Conservation (phyloP, 2,797 vertebrate species). For the Perodicticus potto region DNA sequence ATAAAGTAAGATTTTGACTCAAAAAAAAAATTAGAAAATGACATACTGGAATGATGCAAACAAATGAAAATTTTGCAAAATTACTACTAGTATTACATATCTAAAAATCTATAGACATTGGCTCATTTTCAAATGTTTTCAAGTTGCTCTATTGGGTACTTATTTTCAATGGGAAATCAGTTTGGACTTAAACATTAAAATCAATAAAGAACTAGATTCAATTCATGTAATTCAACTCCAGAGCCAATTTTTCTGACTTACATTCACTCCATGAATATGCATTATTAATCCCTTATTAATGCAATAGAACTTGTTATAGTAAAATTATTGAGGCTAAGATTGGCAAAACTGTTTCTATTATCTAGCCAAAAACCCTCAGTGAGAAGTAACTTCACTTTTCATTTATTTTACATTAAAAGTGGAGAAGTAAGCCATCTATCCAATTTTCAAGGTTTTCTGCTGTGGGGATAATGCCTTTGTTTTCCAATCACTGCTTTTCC, state of each 20-base stretch:
- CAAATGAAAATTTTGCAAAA: background rate
- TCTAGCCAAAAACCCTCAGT: constrained; percentile 1
- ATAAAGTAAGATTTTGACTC: too few species aligned
- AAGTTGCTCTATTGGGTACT: background rate
- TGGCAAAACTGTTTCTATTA: constrained; percentile 65
- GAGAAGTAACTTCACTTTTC: constrained; percentile 58
- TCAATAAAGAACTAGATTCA: constrained; percentile 58
- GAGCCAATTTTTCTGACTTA: constrained; percentile 54
- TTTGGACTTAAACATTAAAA: constrained; percentile 49
- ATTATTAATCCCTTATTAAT: constrained; percentile 60
- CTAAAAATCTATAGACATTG: background rate
- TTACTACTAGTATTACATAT: background rate
- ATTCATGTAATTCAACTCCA: constrained; percentile 30
- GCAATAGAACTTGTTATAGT: background rate
- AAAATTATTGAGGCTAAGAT: constrained; percentile 40
- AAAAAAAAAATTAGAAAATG: background rate
- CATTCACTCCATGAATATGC: constrained; percentile 50
- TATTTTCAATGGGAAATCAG: constrained; percentile 46
- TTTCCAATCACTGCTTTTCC: constrained; percentile 80
- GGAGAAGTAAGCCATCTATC: constrained; percentile 70
- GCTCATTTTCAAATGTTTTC: constrained; percentile 51
- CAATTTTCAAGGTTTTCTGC: constrained; percentile 76
- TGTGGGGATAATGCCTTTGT: constrained; percentile 75
- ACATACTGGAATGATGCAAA: background rate
- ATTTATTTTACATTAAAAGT: constrained; percentile 74